Percentiles rank a stretch among this genome's conserved stretches.
Evolutionary conservation across 2,797 vertebrate species (phyloP).

Genomic region (Hipposideros larvatus): DNA sequence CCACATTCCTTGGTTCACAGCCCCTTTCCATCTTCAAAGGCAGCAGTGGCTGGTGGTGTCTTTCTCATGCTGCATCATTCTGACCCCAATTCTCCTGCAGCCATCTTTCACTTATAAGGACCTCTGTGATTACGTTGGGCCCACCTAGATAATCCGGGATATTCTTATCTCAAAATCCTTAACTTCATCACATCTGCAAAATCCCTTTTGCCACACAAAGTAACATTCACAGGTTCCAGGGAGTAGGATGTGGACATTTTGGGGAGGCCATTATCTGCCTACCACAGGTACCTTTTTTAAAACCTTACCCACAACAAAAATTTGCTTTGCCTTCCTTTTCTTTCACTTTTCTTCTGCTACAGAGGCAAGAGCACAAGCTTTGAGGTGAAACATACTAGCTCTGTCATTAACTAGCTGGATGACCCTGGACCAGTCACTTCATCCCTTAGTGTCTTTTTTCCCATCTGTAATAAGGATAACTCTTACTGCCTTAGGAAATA

Average conservation of each 20-base stretch:
- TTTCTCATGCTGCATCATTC: background rate
- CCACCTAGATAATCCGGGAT: background rate
- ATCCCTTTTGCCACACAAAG: background rate
- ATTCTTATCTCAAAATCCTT: background rate
- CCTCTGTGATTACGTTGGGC: background rate
- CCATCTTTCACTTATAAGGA: background rate
- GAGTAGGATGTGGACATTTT: background rate
- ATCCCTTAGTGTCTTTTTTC: background rate
- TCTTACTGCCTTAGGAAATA: background rate
- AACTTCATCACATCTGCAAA: constrained; percentile 4
- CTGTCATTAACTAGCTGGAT: background rate
- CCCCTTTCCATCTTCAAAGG: background rate
- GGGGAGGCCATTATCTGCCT: background rate
- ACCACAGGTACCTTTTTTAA: background rate
- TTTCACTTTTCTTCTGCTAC: background rate
- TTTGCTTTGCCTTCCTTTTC: background rate
- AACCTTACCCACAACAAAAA: background rate
- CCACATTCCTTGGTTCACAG: background rate
- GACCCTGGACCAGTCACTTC: background rate
- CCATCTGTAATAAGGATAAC: background rate
- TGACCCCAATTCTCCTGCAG: background rate
- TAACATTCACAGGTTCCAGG: background rate
- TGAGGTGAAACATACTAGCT: background rate
- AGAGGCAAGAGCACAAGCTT: background rate
- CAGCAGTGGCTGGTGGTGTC: background rate